phyloP scores from a whole-genome alignment of 2,888 invertebrate species.

The Psylliodes chrysocephalus region DNA sequence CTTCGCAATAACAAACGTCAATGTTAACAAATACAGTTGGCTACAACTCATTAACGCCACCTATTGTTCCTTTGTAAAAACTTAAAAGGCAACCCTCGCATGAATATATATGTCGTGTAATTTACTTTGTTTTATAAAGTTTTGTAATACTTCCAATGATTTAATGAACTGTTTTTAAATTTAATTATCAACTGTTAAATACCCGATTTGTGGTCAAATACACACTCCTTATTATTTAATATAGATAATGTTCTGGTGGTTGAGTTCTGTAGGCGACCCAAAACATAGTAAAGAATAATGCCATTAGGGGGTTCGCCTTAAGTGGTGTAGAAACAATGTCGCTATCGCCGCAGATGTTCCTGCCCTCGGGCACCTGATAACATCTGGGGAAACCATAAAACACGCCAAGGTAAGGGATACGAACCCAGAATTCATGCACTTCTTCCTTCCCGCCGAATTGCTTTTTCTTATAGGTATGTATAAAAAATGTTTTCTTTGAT shows the following conservation, averaged over 20 bases:
- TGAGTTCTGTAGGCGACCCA: constrained; percentile 26
- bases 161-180: too few species aligned
- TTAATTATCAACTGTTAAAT: too few species aligned
- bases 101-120: too few species aligned
- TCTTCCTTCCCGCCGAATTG: neutral
- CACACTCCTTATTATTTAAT: constrained; percentile 9
- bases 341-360: constrained; percentile 45
- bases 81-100: too few species aligned
- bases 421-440: constrained; percentile 12
- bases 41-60: too few species aligned
- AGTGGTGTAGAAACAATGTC: constrained; percentile 49
- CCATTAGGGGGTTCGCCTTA: constrained; percentile 48
- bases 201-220: constrained; percentile 3
- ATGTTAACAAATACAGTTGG: too few species aligned
- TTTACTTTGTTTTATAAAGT: too few species aligned
- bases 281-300: constrained; percentile 44
- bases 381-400: constrained; percentile 45
- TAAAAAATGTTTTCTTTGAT: constrained; percentile 1
- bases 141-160: too few species aligned
- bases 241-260: constrained; percentile 19
- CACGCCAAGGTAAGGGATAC: constrained; percentile 32
- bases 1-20: too few species aligned
- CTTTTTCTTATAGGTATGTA: neutral
- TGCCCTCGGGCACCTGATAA: constrained; percentile 38
- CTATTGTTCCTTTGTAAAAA: too few species aligned